Evolutionary conservation across 2,113 vertebrate species (phyloP), one percentile per base, ranked within the genome.

Genomic region (Haliaeetus leucogaster): DNA sequence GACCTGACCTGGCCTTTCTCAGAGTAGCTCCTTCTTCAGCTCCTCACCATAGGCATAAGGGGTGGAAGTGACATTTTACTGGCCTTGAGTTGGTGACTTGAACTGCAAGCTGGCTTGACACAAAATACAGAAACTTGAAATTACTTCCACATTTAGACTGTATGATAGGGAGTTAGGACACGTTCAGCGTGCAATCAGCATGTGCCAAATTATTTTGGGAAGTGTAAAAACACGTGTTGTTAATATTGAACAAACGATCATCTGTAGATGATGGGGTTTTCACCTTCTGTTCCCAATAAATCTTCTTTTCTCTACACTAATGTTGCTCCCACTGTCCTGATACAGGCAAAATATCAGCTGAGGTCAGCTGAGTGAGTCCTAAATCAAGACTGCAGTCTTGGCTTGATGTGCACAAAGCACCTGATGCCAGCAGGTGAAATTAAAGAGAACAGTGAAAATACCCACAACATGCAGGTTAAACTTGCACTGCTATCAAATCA

Each of bases 361-460:
- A 83, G 78, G 83, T 90, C 91, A 89, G 22, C 70, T 29, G 32
- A 67, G 52, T 82, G 32, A 67, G 52, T 82, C 84, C 80, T 92
- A 91, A 89, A 85, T 76, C 61, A 68, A 84, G 82, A 56, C 36
- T 38, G 40, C 66, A 77, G 78, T 29, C 74, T 77, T 89, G 70
- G 89, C 86, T 53, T 72, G 56, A 70, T 87, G 83, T 68, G 42
- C 42, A 87, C 42, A 85, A 87, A 89, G 48, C 9, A 5, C 84
- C 84, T 82, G 78, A 87, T 80, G 70, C 84, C 84, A 96, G 94
- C 81, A 89, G 52, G 72, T 6, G 0, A 94, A 89, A 92, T 85
- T 90, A 96, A 89, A 95, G 48, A 89, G 23, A 89, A 68, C 86
- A 76, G 77, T 65, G 78, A 91, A 90, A 93, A 79, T 82, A 82